Conservation (phyloP, 1,140 invertebrate genomes). For the Leptopilina clavipes region DNA sequence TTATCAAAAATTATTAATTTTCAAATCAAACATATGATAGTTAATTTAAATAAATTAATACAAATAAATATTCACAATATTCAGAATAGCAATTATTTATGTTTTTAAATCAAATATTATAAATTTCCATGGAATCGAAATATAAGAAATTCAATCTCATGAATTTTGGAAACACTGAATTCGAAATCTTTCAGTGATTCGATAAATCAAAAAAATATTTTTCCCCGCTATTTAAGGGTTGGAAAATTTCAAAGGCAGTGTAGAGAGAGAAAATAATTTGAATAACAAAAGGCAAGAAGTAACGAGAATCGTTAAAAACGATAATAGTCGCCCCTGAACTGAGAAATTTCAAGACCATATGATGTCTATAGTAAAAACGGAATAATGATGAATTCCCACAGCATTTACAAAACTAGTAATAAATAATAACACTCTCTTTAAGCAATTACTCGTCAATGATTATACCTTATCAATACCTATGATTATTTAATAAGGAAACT, state of each 20-base stretch:
- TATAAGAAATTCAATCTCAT: too few species aligned
- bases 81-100: too few species aligned
- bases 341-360: neutral
- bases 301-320: constrained; percentile 26
- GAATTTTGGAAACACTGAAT: too few species aligned
- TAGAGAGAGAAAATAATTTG: neutral
- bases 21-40: neutral
- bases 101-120: too few species aligned
- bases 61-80: too few species aligned
- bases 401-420: constrained; percentile 1
- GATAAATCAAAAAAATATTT: too few species aligned
- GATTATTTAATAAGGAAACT: constrained; percentile 33
- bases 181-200: too few species aligned
- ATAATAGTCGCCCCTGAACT: neutral
- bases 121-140: too few species aligned
- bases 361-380: neutral
- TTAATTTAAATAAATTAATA: too few species aligned
- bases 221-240: too few species aligned
- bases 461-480: constrained; percentile 23
- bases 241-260: too few species aligned
- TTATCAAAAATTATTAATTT: constrained; percentile 42
- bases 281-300: neutral
- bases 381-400: constrained; percentile 17
- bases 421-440: constrained; percentile 21
- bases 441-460: constrained; percentile 16